Conservation (phyloP, 2,797 vertebrate genomes). For the Arrhamphus sclerolepis region DNA sequence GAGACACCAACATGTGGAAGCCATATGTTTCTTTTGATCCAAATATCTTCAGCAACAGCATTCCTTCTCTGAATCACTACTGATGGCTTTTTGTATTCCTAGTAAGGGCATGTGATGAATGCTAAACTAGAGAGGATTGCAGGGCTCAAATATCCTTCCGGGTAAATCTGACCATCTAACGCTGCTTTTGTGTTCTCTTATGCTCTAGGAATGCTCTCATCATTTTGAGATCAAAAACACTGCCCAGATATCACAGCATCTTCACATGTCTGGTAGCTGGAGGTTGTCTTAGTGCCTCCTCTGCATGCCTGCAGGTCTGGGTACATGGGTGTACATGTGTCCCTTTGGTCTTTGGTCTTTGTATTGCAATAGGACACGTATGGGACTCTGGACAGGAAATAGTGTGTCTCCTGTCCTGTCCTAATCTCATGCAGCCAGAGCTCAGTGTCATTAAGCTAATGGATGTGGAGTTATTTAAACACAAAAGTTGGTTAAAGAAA, state of each 20-base stretch:
- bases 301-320: constrained; percentile 21
- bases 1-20: constrained; percentile 31
- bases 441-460: constrained; percentile 40
- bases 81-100: constrained; percentile 42
- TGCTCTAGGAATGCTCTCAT: constrained; percentile 52
- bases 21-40: constrained; percentile 50
- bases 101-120: constrained; percentile 51
- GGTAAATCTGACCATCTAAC: constrained; percentile 46
- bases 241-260: constrained; percentile 41
- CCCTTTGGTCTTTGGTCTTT: constrained; percentile 10
- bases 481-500: constrained; percentile 18
- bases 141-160: constrained; percentile 44
- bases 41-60: constrained; percentile 20
- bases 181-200: constrained; percentile 45
- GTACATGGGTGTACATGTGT: neutral
- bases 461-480: constrained; percentile 15
- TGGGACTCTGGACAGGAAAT: constrained; percentile 19
- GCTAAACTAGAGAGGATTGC: constrained; percentile 43
- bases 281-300: constrained; percentile 31
- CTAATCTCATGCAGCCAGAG: constrained; percentile 34
- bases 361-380: no score
- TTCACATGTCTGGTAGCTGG: constrained; percentile 34
- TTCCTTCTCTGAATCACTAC: constrained; percentile 40
- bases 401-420: constrained; percentile 23
- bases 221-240: constrained; percentile 50